phyloP scores from a whole-genome alignment of 2,888 invertebrate genomes.

The Invenusta paracnida region DNA sequence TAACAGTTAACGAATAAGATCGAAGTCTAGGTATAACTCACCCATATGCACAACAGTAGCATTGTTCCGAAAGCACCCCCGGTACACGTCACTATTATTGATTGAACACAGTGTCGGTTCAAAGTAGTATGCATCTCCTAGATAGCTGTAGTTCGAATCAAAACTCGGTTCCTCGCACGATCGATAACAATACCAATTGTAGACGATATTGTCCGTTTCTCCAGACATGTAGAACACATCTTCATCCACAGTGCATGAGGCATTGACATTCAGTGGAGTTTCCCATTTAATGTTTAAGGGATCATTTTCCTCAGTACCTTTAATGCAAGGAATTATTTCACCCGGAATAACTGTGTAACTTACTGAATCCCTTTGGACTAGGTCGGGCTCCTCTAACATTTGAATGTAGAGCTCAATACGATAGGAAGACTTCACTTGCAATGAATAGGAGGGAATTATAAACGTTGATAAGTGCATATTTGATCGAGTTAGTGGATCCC shows the following conservation, averaged over 20 bases:
- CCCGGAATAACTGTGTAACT: neutral
- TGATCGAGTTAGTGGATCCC: neutral
- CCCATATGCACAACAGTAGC: neutral
- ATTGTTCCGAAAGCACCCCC: neutral
- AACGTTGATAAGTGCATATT: neutral
- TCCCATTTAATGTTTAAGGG: slow-evolving; percentile 3
- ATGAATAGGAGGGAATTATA: neutral
- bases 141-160: neutral
- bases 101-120: neutral
- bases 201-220: neutral
- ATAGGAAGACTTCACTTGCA: neutral
- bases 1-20: too few species aligned
- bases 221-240: slow-evolving; percentile 25
- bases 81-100: neutral
- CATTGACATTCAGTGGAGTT: neutral
- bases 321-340: neutral
- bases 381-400: neutral
- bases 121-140: neutral
- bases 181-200: slow-evolving; percentile 28
- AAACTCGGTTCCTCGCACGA: neutral
- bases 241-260: neutral
- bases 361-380: neutral
- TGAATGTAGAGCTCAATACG: neutral
- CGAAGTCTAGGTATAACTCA: neutral
- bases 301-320: neutral